Percentiles rank a stretch among this genome's conserved stretches.
phyloP scores from a whole-genome alignment of 2,888 invertebrate species.

The Hermaeophaga mercurialis region DNA sequence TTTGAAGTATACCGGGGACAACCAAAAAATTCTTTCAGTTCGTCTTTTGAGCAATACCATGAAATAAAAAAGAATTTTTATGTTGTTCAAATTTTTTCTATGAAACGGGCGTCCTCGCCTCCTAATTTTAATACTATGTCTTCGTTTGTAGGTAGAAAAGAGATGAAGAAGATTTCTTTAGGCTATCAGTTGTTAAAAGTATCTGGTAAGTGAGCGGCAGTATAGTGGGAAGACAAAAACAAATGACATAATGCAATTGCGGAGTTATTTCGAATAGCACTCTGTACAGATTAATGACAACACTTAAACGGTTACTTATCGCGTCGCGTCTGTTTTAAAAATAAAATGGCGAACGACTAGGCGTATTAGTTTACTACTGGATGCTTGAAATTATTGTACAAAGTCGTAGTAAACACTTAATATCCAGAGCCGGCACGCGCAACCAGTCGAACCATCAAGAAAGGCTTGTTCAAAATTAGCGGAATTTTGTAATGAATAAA shows the following conservation, averaged over 20 bases:
- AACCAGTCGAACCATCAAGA: no score
- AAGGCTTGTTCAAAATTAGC: no score
- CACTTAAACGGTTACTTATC: conserved; percentile 19
- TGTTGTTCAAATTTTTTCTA: no score
- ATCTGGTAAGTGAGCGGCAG: neutral
- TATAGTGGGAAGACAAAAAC: conserved; percentile 4
- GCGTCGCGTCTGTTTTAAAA: conserved; percentile 25
- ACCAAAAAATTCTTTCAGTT: neutral
- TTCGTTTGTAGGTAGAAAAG: no score
- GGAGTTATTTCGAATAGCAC: conserved; percentile 20
- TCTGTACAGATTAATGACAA: conserved; percentile 20
- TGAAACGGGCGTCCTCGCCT: no score
- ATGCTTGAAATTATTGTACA: conserved; percentile 20
- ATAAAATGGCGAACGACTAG: conserved; percentile 27
- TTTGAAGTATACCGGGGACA: neutral
- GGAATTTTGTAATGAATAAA: no score
- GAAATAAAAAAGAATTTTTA: no score
- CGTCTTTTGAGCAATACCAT: no score
- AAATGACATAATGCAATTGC: conserved; percentile 8
- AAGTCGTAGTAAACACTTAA: conserved; percentile 26
- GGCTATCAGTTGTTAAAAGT: no score
- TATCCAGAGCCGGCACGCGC: neutral
- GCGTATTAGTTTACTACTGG: conserved; percentile 28
- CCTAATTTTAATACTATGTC: no score
- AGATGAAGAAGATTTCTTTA: no score